Base-by-base conservation (phyloP, 2,888 invertebrate genomes). In the Neelides folsomi region DNA sequence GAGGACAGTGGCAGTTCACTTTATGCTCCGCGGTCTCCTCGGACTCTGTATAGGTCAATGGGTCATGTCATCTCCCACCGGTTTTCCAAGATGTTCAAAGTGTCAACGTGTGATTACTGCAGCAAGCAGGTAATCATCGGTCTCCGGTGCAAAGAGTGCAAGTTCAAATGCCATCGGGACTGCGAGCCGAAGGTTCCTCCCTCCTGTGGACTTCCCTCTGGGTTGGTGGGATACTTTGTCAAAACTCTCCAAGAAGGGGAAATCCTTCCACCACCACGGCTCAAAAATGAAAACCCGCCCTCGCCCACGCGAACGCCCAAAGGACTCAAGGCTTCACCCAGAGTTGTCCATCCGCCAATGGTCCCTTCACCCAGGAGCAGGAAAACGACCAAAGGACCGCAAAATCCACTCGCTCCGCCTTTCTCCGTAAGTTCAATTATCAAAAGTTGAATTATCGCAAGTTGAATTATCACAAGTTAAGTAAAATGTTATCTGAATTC, bases 61-160 rank as follows among this genome's bases (percentile, higher is more conserved):
- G 86, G 84, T 55, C 85, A 90, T 71, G 82, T 83, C 71, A 90
- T 90, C 68, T 81, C 85, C 63, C 92, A 92, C 74, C 81, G 90
- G 54, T 92, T 92, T 73, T 81, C 82, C 51, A 89, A 86, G 75
- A 84, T 82, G 35, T 83, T 88, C 73, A 88, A 86, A 72, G 83
- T 86, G 71, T 83, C 87, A 49, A 85, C 84, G 1, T 93, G 93
- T 72, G 86, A 88, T 71, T 82, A 83, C 68, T 93, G 93, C 72
- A 82, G 83, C 66, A 86, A 86, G 68, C 86, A 85, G 71, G 85
- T 88, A 79, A 81, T 86, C 64, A 82, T 86, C 69, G 84, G 82
- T 52, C 77, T 87, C 63, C 90, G 86, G 72, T 94, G 93, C 72
- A 90, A 84, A 70, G 90, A 92, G 72, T 94, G 93, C 79, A 93